Conservation (phyloP, 2,113 vertebrate species). For the Colossoma macropomum region DNA sequence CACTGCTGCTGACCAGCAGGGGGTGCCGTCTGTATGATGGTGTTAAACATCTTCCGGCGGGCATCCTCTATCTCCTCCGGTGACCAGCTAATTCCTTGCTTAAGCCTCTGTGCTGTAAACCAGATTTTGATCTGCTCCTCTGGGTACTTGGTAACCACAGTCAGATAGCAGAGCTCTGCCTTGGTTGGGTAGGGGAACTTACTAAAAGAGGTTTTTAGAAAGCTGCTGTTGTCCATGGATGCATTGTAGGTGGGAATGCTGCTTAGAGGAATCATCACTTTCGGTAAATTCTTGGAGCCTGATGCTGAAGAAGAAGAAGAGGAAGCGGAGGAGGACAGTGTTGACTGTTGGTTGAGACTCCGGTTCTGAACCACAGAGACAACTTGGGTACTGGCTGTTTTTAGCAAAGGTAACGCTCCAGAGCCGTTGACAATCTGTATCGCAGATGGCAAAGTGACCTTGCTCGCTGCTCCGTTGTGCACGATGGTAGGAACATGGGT, state of each 20-base stretch:
- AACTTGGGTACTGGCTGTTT: conserved; percentile 89
- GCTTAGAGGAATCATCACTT: conserved; percentile 97
- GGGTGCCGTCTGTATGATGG: conserved; percentile 90
- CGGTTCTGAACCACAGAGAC: conserved; percentile 89
- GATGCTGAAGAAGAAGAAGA: conserved; percentile 57
- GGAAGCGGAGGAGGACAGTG: conserved; percentile 64
- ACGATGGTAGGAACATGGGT: conserved; percentile 81
- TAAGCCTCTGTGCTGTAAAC: conserved; percentile 97
- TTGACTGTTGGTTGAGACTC: conserved; percentile 72
- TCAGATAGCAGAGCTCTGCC: conserved; percentile 97
- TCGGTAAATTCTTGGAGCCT: conserved; percentile 90
- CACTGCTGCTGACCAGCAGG: conserved; percentile 73
- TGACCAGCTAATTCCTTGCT: conserved; percentile 99
- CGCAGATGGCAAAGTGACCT: conserved; percentile 77
- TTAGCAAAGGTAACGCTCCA: conserved; percentile 84
- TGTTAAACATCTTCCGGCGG: conserved; percentile 98
- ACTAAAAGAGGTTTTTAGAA: conserved; percentile 95
- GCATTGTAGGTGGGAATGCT: conserved; percentile 97
- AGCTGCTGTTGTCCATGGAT: conserved; percentile 96
- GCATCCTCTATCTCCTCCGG: conserved; percentile 98
- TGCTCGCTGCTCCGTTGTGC: conserved; percentile 78
- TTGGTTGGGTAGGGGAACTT: conserved; percentile 99
- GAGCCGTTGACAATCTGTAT: conserved; percentile 85
- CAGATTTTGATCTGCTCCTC: conserved; percentile 99
- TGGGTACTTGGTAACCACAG: conserved; percentile 96